Percentiles rank a stretch among this genome's conserved stretches.
Conservation (phyloP, 92 coral and sea anemone species). For the Phenganax subtilis region DNA sequence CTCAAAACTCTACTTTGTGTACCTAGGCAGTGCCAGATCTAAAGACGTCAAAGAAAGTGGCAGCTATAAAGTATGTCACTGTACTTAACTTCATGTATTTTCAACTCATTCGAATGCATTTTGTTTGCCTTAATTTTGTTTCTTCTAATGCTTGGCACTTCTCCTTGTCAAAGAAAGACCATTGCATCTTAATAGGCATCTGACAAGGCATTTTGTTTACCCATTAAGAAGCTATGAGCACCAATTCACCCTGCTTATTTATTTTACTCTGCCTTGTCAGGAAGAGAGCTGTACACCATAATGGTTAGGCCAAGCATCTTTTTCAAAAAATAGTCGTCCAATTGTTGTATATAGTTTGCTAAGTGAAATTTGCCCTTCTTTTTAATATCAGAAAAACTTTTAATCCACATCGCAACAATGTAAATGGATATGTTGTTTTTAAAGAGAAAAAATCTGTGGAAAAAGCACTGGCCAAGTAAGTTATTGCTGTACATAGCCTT, state of each 20-base stretch:
- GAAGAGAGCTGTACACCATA: too few species aligned
- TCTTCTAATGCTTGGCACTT: too few species aligned
- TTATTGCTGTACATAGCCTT: background rate
- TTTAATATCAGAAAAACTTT: constrained; percentile 61
- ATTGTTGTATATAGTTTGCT: background rate
- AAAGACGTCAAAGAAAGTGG: constrained; percentile 64
- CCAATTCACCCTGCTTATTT: too few species aligned
- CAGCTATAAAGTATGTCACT: constrained; percentile 63
- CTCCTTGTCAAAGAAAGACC: too few species aligned
- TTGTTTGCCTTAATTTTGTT: background rate
- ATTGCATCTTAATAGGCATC: too few species aligned
- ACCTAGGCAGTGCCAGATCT: constrained; percentile 70
- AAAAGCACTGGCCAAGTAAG: constrained; percentile 70
- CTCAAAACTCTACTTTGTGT: constrained; percentile 11
- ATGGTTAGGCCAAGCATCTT: too few species aligned
- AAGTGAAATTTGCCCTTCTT: background rate
- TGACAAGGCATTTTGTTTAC: too few species aligned
- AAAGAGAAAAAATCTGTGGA: constrained; percentile 55
- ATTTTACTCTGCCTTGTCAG: too few species aligned
- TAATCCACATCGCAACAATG: constrained; percentile 63
- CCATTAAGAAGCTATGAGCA: too few species aligned
- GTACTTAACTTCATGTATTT: background rate
- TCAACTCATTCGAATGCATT: background rate
- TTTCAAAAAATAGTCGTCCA: too few species aligned
- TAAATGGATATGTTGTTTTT: constrained; percentile 91